Conservation (phyloP, 1,140 invertebrate genomes). For the Phortica variegata region DNA sequence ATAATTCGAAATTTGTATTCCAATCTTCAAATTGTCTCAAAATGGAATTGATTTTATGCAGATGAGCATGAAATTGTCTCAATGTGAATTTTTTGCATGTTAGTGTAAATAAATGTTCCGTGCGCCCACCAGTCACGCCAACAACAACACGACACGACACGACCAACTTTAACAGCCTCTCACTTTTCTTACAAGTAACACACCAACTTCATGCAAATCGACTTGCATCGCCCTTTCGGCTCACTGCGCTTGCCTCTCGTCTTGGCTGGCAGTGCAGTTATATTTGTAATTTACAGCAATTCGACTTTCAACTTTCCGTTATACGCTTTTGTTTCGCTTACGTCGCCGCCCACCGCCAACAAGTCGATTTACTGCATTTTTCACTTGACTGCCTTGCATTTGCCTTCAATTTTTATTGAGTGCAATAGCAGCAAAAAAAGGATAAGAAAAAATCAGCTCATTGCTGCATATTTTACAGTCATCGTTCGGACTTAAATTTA, state of each 20-base stretch:
- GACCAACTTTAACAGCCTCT: background rate
- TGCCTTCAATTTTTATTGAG: background rate
- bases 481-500: constrained; percentile 23
- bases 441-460: too few relatives aligned
- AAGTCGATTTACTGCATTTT: background rate
- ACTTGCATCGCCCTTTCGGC: too few relatives aligned
- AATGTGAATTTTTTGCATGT: constrained; percentile 45
- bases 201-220: constrained; percentile 17
- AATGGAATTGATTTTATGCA: constrained; percentile 58
- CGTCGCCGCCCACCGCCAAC: background rate
- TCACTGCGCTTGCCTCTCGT: too few relatives aligned
- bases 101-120: constrained; percentile 51
- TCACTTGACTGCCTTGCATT: background rate
- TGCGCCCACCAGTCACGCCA: constrained; percentile 11
- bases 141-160: constrained; percentile 32
- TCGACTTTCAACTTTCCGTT: constrained; percentile 1
- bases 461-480: too few relatives aligned
- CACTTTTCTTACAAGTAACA: constrained; percentile 5
- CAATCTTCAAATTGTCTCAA: constrained; percentile 58
- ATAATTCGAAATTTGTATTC: constrained; percentile 57
- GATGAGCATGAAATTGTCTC: constrained; percentile 58
- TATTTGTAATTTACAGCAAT: constrained; percentile 31
- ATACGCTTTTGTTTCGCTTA: background rate
- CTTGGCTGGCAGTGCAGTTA: constrained; percentile 25
- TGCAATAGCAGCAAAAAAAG: too few relatives aligned